Conservation (phyloP, 2,113 vertebrate genomes). For the Chloebia gouldiae region DNA sequence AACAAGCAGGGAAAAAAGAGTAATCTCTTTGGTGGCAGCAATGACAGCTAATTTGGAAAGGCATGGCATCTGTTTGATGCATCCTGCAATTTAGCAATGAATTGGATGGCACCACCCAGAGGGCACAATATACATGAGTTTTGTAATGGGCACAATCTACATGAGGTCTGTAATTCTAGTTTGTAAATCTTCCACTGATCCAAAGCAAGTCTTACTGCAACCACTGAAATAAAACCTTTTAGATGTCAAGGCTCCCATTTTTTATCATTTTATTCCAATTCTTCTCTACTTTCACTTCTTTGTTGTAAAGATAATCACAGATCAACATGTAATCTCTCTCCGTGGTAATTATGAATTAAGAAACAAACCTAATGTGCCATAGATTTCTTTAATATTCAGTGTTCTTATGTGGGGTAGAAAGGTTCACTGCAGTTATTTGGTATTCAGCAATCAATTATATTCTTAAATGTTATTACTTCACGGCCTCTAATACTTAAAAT, state of each 20-base stretch:
- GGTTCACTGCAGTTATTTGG: not conserved
- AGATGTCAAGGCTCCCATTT: not conserved
- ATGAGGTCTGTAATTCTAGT: not conserved
- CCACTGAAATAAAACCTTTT: not conserved
- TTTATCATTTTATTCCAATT: not conserved
- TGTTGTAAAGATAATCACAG: not conserved
- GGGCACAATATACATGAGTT: not conserved
- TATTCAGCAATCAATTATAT: not conserved
- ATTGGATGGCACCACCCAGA: not conserved
- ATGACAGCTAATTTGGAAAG: not conserved
- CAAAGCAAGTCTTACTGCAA: not conserved
- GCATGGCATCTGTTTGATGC: not conserved
- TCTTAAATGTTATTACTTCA: not conserved
- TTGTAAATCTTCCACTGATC: not conserved
- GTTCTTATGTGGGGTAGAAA: not conserved
- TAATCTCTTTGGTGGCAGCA: not conserved
- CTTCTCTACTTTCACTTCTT: not conserved
- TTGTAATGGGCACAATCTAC: not conserved
- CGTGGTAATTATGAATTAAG: slow-evolving; percentile 24
- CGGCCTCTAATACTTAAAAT: not conserved
- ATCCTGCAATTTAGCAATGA: not conserved
- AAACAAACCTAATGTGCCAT: not conserved
- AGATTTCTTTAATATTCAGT: not conserved
- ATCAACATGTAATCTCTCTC: not conserved
- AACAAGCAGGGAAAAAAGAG: not conserved